A percentile compares a stretch with the other conserved stretches of the same genome.
Conservation (phyloP, 2,888 invertebrate species). For the Leptopterna dolabrata region DNA sequence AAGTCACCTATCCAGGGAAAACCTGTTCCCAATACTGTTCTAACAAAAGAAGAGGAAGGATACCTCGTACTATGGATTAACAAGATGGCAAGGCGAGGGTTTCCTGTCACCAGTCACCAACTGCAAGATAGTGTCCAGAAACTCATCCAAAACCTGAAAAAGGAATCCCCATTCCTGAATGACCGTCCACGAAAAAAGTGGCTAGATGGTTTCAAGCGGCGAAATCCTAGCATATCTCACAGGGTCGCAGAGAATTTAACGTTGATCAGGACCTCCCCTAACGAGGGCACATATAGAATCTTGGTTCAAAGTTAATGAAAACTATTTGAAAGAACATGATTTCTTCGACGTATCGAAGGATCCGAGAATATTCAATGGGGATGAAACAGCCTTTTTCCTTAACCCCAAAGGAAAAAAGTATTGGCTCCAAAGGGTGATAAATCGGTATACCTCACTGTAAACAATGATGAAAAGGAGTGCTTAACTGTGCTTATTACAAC, state of each 20-base stretch:
- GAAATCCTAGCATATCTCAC: not conserved
- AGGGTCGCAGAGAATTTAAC: constrained; percentile 59
- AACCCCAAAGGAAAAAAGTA: too few species aligned
- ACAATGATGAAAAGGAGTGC: too few species aligned
- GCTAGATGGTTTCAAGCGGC: constrained; percentile 54
- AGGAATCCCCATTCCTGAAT: constrained; percentile 58
- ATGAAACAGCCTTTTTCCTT: too few species aligned
- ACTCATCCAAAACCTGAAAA: constrained; percentile 53
- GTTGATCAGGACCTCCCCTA: constrained; percentile 53
- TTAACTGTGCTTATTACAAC: too few species aligned
- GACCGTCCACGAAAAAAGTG: constrained; percentile 59
- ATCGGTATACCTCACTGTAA: too few species aligned
- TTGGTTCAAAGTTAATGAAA: too few species aligned
- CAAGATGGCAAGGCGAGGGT: constrained; percentile 34
- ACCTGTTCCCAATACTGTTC: constrained; percentile 26
- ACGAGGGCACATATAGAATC: constrained; percentile 47
- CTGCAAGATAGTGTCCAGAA: constrained; percentile 59
- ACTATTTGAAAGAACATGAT: constrained; percentile 54
- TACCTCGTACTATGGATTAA: constrained; percentile 44
- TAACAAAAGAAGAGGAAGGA: too few species aligned
- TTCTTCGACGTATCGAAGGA: constrained; percentile 54
- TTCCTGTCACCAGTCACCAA: constrained; percentile 54
- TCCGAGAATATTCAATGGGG: constrained; percentile 60
- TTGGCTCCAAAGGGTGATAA: too few species aligned
- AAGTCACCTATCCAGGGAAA: not conserved